Base-by-base conservation (phyloP, 30 jellyfish, hydroid and myxozoan genomes). In the Calvadosia cruxmelitensis region DNA sequence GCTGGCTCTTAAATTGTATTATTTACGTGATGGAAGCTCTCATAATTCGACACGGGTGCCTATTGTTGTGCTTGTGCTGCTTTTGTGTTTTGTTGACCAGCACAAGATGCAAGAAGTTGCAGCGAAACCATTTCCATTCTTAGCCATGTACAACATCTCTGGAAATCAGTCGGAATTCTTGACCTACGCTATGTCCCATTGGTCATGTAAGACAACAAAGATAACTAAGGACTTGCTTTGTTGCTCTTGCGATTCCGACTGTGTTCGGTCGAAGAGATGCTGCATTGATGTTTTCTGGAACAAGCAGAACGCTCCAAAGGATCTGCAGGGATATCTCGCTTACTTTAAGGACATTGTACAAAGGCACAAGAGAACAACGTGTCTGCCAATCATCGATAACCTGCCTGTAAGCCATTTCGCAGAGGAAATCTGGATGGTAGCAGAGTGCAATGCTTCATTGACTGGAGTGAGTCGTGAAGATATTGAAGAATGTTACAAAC, bases 271-370 rank as follows among this genome's bases (percentile, higher is more conserved):
- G 16, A 16, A 57, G 20, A 16, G 32, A 23, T 57, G 69, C 29
- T 57, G 69, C 29, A 57, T 57, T 57, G 69, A 57, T 57, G 26
- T 12, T 23, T 25, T 20, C 26, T 57, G 69, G 69, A 42, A 42
- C 57, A 42, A 10, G 20, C 16, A 16, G 12, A 30, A 57, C 20
- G 32, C 28, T 12, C 28, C 32, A 28, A 57, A 23, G 20, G 26
- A 20, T 24, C 0, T 20, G 33, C 0, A 57, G 29, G 33, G 29
- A 12, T 24, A 57, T 20, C n/a, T 57, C 26, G 69, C 16, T 25
- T 20, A 57, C 20, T 20, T 57, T 20, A 13, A 57, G 12, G 26
- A 0, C 13, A 42, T 5, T 5, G 20, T 20, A 42, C 15, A 5
- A 5, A 20, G 15, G 20, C 20, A 5, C 20, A 42, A 42, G 20